phyloP scores from a whole-genome alignment of 1,140 invertebrate species.

The Caenorhabditis tropicalis region DNA sequence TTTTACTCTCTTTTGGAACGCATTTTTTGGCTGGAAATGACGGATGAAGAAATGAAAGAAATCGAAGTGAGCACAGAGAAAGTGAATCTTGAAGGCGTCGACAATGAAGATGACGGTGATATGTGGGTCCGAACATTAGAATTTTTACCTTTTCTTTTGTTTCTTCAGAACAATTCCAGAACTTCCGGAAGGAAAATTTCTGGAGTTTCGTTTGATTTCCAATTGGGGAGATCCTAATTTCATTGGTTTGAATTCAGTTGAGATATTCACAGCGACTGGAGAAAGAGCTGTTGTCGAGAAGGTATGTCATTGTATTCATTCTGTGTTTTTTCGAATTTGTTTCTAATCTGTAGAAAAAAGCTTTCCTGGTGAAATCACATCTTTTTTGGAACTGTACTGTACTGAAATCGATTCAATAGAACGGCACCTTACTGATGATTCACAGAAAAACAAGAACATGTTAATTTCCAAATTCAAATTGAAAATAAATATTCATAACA shows the following conservation, averaged over 20 bases:
- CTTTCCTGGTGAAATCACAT: too few relatives aligned
- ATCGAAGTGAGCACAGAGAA: neutral
- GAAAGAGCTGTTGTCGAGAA: slow-evolving; percentile 73
- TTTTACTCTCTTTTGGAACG: neutral
- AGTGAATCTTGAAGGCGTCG: neutral
- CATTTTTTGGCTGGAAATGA: neutral
- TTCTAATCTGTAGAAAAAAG: neutral
- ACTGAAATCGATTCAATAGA: neutral
- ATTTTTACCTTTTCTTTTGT: neutral
- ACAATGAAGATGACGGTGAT: neutral
- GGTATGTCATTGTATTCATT: slow-evolving; percentile 62
- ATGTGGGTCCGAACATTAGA: neutral
- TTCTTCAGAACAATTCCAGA: slow-evolving; percentile 77
- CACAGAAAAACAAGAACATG: too few relatives aligned
- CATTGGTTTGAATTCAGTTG: slow-evolving; percentile 82
- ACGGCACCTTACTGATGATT: neutral
- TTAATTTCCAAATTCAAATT: too few relatives aligned
- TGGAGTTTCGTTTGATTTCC: slow-evolving; percentile 79
- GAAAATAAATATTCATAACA: neutral
- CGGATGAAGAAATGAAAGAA: slow-evolving; percentile 2
- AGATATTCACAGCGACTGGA: slow-evolving; percentile 80
- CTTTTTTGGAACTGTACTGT: too few relatives aligned
- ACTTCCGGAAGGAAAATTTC: slow-evolving; percentile 78
- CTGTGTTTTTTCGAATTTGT: neutral
- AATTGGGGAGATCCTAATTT: slow-evolving; percentile 85